phyloP scores from a whole-genome alignment of 2,888 invertebrate species.

The Hermaeophaga mercurialis region DNA sequence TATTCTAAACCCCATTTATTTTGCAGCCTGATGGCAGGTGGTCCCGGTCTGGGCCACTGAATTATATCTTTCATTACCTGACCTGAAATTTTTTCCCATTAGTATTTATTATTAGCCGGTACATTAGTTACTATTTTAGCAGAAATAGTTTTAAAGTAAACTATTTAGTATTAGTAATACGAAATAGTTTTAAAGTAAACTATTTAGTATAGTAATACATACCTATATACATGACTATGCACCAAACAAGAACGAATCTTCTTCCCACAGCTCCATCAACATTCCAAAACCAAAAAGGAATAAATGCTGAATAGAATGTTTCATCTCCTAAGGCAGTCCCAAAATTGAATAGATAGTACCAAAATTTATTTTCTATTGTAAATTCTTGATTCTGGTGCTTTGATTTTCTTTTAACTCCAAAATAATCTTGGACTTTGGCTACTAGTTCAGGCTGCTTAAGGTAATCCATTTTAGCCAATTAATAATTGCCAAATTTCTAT shows the following conservation, averaged over 20 bases:
- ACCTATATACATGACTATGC: slow-evolving; percentile 84
- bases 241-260: slow-evolving; percentile 82
- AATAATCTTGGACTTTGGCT: slow-evolving; percentile 77
- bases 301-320: slow-evolving; percentile 87
- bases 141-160: no score
- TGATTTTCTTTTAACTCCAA: slow-evolving; percentile 68
- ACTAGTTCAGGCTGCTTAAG: slow-evolving; percentile 79
- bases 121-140: no score
- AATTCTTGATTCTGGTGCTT: slow-evolving; percentile 48
- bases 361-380: slow-evolving; percentile 72
- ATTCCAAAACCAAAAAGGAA: slow-evolving; percentile 95
- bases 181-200: no score
- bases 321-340: slow-evolving; percentile 91
- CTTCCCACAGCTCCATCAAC: slow-evolving; percentile 86
- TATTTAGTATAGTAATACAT: slow-evolving; percentile 47
- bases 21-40: slow-evolving; percentile 83
- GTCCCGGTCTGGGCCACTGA: slow-evolving; percentile 83
- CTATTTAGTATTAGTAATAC: no score
- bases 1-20: slow-evolving; percentile 89
- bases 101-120: no score
- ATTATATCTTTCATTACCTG: slow-evolving; percentile 90
- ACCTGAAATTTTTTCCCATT: slow-evolving; percentile 66
- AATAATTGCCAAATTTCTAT: no score
- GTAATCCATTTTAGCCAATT: slow-evolving; percentile 65
- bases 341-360: slow-evolving; percentile 84